Base-by-base conservation (phyloP, 2,888 invertebrate genomes). In the Cactoblastis cactorum region DNA sequence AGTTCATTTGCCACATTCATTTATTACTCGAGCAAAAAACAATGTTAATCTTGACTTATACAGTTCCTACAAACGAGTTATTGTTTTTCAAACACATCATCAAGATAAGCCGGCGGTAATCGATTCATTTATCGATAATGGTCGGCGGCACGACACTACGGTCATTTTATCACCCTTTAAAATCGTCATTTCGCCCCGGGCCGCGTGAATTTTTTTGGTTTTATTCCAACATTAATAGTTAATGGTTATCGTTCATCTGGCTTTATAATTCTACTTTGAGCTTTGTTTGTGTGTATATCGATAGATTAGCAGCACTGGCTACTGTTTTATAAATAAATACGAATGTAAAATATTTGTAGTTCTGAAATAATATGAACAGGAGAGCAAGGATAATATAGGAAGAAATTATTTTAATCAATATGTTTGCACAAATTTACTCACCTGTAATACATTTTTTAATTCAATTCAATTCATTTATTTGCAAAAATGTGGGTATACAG, bases 41-140 rank as follows among this genome's bases (percentile, higher is more conserved):
- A 3, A 32, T 17, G 28, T 17, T 32, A n/a, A 32, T 15, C 28
- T 43, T 43, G 15, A 43, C 28, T 28, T 43, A 22, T 43, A 28
- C 43, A 43, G 24, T 28, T 12, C 15, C 15, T 9, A 28, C 28
- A 60, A 59, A 62, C 65, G 71, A 80, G 76, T 83, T 83, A 85
- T 84, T 79, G 83, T 82, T 81, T 80, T 68, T 71, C 74, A 61
- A 60, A 63, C 69, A 56, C 59, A 33, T 49, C 74, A 83, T 85
- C 84, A 71, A 77, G 86, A 84, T 84, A 83, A 65, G 61, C 57
- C 56, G 62, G 57, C 60, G 63, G 63, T 76, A 77, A 82, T 82
- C 79, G 80, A 77, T 61, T 74, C 73, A 77, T 77, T 73, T 72
- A 83, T 85, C 86, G 87, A 87, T 86, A 86, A 77, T 64, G 77